Conservation (phyloP, 2,113 vertebrate genomes). For the Terrapene triunguis region DNA sequence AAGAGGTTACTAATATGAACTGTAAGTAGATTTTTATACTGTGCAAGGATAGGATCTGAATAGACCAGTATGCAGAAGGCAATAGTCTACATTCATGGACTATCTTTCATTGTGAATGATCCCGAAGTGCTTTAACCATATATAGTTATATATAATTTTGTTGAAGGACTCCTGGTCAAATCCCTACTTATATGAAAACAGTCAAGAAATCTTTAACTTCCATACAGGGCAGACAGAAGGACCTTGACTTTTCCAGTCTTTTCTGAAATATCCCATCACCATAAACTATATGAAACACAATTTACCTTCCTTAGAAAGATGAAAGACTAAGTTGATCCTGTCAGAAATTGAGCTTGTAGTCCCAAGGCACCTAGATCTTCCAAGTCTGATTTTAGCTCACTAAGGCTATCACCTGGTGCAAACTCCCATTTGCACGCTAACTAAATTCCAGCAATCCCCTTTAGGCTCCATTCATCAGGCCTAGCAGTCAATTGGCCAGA, state of each 20-base stretch:
- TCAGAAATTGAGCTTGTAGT: background rate
- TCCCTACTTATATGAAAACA: background rate
- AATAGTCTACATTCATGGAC: background rate
- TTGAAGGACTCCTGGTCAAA: background rate
- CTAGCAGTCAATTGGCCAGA: accelerated
- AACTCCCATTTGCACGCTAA: background rate
- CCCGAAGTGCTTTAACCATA: background rate
- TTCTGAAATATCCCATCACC: background rate
- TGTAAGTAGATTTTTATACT: background rate
- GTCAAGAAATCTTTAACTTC: background rate
- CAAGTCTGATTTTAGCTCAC: background rate
- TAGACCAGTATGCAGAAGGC: background rate
- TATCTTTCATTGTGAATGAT: background rate
- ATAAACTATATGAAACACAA: background rate
- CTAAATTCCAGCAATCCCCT: background rate
- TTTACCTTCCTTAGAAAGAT: background rate
- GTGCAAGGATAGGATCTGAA: background rate
- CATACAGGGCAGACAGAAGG: background rate
- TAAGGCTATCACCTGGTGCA: background rate
- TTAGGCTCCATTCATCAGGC: background rate
- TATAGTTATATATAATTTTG: background rate
- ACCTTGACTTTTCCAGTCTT: background rate
- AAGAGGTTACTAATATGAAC: background rate
- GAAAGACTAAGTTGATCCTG: background rate
- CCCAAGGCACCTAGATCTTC: background rate